Conservation (phyloP, 2,113 vertebrate genomes). For the Crocuta crocuta region DNA sequence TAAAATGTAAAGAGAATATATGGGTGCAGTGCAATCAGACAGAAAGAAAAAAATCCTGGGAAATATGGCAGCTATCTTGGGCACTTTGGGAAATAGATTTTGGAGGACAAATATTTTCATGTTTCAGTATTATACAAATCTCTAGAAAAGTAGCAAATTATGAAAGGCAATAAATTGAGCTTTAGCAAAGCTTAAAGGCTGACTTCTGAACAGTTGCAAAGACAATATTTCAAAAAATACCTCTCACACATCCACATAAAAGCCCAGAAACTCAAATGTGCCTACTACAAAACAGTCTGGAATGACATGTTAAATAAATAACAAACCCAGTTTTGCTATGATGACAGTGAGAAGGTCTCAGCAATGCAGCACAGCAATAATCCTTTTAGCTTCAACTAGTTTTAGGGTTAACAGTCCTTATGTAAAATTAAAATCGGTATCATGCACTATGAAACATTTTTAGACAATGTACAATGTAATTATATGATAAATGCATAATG, state of each 20-base stretch:
- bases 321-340: neutral
- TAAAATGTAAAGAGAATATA: neutral
- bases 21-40: neutral
- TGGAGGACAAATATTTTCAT: neutral
- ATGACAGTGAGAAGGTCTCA: neutral
- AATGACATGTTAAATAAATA: neutral
- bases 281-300: neutral
- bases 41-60: neutral
- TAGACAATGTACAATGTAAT: neutral
- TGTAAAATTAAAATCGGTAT: neutral
- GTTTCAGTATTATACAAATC: slow-evolving; percentile 5
- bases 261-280: neutral
- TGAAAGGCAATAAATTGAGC: neutral
- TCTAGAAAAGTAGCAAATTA: slow-evolving; percentile 29
- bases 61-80: neutral
- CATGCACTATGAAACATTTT: neutral
- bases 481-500: neutral
- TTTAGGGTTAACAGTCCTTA: neutral
- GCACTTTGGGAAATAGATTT: neutral
- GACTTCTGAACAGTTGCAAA: slow-evolving; percentile 31
- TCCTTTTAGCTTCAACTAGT: neutral
- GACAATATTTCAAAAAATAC: neutral
- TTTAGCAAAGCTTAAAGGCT: neutral
- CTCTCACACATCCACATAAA: slow-evolving; percentile 1
- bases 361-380: neutral